These are phyloP conservation scores for Patella vulgata DNA, from an alignment of 1,140 invertebrate species.

Conservation along the genomic window DNA sequence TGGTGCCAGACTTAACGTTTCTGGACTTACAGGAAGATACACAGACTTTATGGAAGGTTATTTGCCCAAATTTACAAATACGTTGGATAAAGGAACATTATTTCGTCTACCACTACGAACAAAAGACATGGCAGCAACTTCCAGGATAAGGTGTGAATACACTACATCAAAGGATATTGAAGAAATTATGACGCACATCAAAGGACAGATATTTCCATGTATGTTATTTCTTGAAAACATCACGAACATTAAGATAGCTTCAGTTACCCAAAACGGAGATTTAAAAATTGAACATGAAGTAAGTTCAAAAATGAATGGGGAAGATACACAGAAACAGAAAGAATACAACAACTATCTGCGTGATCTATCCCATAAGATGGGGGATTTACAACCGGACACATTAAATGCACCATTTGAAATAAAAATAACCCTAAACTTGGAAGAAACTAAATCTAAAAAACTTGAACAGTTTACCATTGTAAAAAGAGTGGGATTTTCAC, in stretches of 20 bases:
- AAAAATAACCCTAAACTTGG: conserved; percentile 22
- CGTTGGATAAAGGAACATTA: conserved; percentile 49
- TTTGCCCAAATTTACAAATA: conserved; percentile 31
- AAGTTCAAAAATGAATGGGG: conserved; percentile 17
- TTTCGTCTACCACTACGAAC: conserved; percentile 50
- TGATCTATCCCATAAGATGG: conserved; percentile 17
- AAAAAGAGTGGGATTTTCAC: too few species aligned
- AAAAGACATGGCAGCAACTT: conserved; percentile 36
- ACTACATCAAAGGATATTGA: conserved; percentile 25
- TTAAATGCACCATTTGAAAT: conserved; percentile 5
- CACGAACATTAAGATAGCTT: conserved; percentile 34
- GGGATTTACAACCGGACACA: not conserved
- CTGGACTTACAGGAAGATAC: conserved; percentile 36
- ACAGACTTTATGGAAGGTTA: too few species aligned
- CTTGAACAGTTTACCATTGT: conserved; percentile 43
- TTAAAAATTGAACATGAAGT: conserved; percentile 24
- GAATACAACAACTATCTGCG: too few species aligned
- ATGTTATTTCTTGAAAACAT: conserved; percentile 56
- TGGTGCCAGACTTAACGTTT: conserved; percentile 44
- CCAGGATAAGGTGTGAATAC: conserved; percentile 36
- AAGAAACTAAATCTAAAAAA: conserved; percentile 10
- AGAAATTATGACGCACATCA: conserved; percentile 39
- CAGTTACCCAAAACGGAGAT: conserved; percentile 29
- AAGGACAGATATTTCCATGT: conserved; percentile 37
- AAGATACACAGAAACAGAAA: conserved; percentile 17